Base-by-base conservation (phyloP, 2,797 vertebrate species). In the Halcyon chelicuti region DNA sequence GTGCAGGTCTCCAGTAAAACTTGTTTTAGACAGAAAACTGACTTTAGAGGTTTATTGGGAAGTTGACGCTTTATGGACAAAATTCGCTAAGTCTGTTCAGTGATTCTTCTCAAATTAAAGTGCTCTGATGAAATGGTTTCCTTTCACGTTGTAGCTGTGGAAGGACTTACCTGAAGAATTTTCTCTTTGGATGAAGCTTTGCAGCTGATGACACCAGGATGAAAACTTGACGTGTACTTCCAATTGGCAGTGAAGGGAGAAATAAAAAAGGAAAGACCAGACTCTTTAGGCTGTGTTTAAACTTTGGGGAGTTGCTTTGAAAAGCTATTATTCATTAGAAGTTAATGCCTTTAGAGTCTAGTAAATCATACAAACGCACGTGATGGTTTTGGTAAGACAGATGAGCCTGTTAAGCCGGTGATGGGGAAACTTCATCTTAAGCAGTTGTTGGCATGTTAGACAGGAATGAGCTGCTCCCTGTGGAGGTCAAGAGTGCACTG, bases 61-160 rank as follows among this genome's bases (percentile, higher is more conserved):
- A 88, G 52, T 67, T 2, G 4, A 5, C 70, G 49, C 76, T 94
- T 88, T 94, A 72, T 55, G 39, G 70, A 63, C 80, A 75, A 76
- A 86, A 68, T 77, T 60, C 86, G 54, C 5, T 82, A 74, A 90
- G 61, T 86, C 57, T 61, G 0, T 81, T 91, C 58, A 76, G 40
- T 94, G 74, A 46, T 79, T 96, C 62, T 79, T 85, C 63, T 72
- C 68, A 86, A 93, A 61, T 92, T n/a, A 25, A 86, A 93, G 65
- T 61, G 9, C 46, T 40, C 8, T 49, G 31, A 76, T 57, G 67
- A 67, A 92, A 61, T 66, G 23, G 25, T 80, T 95, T 94, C 4
- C 42, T 71, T 75, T 73, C 23, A 57, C 31, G 20, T 22, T 86
- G 40, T 91, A 72, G 46, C 78, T 84, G 26, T 66, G 61, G 80